Conservation (phyloP, 2,888 invertebrate species). For the Epicampocera succincta region DNA sequence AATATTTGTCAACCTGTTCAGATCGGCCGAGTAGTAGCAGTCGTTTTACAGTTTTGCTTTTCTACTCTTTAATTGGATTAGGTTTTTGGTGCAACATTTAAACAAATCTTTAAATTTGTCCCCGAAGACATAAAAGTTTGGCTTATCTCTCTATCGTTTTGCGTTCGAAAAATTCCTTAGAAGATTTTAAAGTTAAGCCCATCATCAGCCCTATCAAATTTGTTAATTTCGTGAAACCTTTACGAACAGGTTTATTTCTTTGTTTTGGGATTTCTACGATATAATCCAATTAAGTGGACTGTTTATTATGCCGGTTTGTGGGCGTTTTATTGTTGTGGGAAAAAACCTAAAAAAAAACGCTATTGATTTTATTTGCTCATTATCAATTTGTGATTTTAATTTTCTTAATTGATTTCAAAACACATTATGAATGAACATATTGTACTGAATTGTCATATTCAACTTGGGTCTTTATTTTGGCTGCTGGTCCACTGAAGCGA, state of each 20-base stretch:
- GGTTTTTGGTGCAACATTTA: constrained; percentile 22
- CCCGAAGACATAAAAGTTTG: constrained; percentile 18
- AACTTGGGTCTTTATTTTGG: no score
- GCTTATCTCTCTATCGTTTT: constrained; percentile 10
- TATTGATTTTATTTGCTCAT: background rate
- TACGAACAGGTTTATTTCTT: background rate
- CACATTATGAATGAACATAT: no score
- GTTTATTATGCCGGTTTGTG: constrained; percentile 12
- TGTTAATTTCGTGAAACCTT: background rate
- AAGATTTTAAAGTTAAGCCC: constrained; percentile 14
- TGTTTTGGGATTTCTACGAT: constrained; percentile 14
- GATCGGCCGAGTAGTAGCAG: background rate
- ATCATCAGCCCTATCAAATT: constrained; percentile 21
- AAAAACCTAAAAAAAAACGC: constrained; percentile 3
- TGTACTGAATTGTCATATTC: no score
- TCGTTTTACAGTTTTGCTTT: background rate
- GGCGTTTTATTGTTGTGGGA: constrained; percentile 38
- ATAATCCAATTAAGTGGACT: constrained; percentile 4
- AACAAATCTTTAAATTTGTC: constrained; percentile 20
- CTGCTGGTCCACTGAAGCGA: no score
- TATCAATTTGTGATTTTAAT: background rate
- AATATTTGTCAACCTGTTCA: constrained; percentile 2
- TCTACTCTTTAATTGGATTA: constrained; percentile 29
- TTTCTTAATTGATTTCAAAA: background rate
- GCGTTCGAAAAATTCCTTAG: background rate